These are phyloP conservation scores for Andricus quercusramuli DNA, from an alignment of 2,888 invertebrate genomes.

Conservation along the genomic window DNA sequence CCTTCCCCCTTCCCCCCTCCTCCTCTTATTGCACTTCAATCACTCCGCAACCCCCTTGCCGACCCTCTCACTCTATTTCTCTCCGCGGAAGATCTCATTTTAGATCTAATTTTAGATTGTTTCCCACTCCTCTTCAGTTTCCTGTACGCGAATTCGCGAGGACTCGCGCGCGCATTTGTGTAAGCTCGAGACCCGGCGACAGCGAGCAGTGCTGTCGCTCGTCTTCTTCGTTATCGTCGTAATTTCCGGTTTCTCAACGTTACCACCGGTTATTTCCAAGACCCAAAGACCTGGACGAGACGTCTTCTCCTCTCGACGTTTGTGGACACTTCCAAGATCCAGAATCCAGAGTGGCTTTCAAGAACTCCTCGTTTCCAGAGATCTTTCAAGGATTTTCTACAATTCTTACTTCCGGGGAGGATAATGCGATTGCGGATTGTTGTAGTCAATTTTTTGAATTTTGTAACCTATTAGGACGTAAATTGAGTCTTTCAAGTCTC, in stretches of 20 bases:
- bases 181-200: constrained; percentile 6
- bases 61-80: constrained; percentile 1
- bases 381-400: not conserved
- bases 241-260: constrained; percentile 9
- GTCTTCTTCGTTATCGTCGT: constrained; percentile 22
- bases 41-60: not conserved
- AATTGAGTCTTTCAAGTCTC: too few species aligned
- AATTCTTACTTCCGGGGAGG: not conserved
- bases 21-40: not conserved
- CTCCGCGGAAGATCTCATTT: constrained; percentile 13
- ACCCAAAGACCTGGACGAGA: not conserved
- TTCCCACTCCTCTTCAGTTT: constrained; percentile 17
- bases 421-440: not conserved
- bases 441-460: not conserved
- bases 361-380: not conserved
- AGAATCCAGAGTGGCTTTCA: not conserved
- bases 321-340: not conserved
- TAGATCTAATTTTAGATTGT: constrained; percentile 22
- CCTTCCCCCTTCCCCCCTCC: too few species aligned
- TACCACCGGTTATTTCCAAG: constrained; percentile 12
- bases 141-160: constrained; percentile 17
- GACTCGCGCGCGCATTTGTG: constrained; percentile 10
- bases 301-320: not conserved
- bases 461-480: too few species aligned
- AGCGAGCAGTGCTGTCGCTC: constrained; percentile 15